Conservation (phyloP, 1,140 invertebrate species). For the Drosophila kohkoa region DNA sequence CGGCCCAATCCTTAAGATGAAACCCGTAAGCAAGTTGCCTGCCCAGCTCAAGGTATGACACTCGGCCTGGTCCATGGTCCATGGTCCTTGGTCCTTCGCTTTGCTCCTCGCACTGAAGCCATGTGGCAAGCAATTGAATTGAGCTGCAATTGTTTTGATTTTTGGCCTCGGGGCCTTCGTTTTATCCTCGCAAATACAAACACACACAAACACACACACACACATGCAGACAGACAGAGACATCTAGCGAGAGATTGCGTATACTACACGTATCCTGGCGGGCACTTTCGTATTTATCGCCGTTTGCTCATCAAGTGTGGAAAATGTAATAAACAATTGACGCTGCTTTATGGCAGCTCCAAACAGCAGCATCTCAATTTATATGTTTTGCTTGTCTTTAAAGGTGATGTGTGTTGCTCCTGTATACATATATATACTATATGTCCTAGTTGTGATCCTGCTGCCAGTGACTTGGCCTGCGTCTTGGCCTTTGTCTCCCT, state of each 20-base stretch:
- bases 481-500: slow-evolving; percentile 55
- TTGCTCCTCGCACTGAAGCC: slow-evolving; percentile 32
- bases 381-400: slow-evolving; percentile 67
- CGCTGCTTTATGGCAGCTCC: slow-evolving; percentile 70
- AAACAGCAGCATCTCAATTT: slow-evolving; percentile 75
- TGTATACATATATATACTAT: too few species aligned
- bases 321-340: slow-evolving; percentile 81
- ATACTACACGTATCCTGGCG: slow-evolving; percentile 33
- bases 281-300: slow-evolving; percentile 70
- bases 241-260: not conserved
- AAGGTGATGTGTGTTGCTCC: slow-evolving; percentile 49
- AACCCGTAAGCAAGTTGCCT: slow-evolving; percentile 46
- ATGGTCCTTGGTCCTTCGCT: slow-evolving; percentile 7
- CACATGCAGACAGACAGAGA: not conserved
- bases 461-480: not conserved
- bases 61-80: not conserved
- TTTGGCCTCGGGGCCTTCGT: slow-evolving; percentile 71
- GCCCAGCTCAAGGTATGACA: slow-evolving; percentile 18
- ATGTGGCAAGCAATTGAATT: slow-evolving; percentile 73
- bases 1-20: slow-evolving; percentile 8
- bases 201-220: slow-evolving; percentile 26
- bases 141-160: slow-evolving; percentile 83
- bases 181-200: slow-evolving; percentile 27
- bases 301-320: slow-evolving; percentile 68
- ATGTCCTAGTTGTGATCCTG: slow-evolving; percentile 10